Evolutionary conservation across 2,888 invertebrate genomes (phyloP).

Genomic region (Cerastoderma edule): DNA sequence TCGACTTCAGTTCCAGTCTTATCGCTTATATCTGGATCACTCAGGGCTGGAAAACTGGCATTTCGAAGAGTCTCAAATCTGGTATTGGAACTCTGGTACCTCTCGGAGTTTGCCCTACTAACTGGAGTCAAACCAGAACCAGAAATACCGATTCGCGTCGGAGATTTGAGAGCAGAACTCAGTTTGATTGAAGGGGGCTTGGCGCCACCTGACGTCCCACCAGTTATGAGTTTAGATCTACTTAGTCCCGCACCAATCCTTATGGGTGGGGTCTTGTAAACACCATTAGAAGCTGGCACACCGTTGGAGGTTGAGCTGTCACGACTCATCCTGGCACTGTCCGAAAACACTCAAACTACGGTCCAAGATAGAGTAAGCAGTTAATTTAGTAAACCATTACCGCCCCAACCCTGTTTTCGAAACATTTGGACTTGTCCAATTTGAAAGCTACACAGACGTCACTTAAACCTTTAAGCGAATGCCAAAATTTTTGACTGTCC

Average conservation of each 20-base stretch:
- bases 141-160: slow-evolving; percentile 36
- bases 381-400: too few species aligned
- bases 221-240: slow-evolving; percentile 8
- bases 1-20: not conserved
- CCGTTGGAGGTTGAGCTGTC: slow-evolving; percentile 2
- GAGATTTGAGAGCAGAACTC: slow-evolving; percentile 26
- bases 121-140: slow-evolving; percentile 33
- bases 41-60: slow-evolving; percentile 37
- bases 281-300: not conserved
- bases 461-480: too few species aligned
- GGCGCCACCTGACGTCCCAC: not conserved
- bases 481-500: too few species aligned
- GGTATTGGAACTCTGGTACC: slow-evolving; percentile 38
- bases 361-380: too few species aligned
- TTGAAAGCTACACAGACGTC: too few species aligned
- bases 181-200: not conserved
- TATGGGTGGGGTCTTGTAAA: slow-evolving; percentile 9
- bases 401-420: too few species aligned
- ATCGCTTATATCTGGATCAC: not conserved
- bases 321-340: too few species aligned
- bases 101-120: slow-evolving; percentile 33
- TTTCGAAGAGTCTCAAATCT: slow-evolving; percentile 34
- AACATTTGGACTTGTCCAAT: too few species aligned
- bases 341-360: too few species aligned
- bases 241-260: slow-evolving; percentile 14